These are phyloP conservation scores for Novumbra hubbsi DNA, from an alignment of 2,797 vertebrate genomes.

Conservation along the genomic window DNA sequence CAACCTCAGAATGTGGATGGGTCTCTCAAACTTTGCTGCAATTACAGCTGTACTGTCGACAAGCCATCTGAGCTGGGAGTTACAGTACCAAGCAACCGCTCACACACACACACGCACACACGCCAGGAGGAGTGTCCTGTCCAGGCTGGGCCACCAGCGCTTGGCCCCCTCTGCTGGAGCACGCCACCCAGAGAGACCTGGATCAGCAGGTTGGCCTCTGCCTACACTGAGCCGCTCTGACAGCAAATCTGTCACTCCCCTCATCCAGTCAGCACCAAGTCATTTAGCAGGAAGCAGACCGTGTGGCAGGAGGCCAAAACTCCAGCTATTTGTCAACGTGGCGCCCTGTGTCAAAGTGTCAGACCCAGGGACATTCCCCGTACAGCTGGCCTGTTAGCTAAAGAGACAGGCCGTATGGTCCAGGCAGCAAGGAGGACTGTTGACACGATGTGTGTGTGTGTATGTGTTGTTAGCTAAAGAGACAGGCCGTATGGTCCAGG, in stretches of 20 bases:
- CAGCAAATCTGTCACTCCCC: slow-evolving; percentile 77
- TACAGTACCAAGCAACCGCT: background rate
- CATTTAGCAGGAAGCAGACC: slow-evolving; percentile 76
- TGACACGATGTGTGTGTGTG: background rate
- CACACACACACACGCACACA: slow-evolving; percentile 14
- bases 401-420: slow-evolving; percentile 81
- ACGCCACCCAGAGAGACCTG: slow-evolving; percentile 78
- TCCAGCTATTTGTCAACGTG: slow-evolving; percentile 84
- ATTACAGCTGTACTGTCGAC: slow-evolving; percentile 16
- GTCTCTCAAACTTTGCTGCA: slow-evolving; percentile 8
- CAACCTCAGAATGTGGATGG: slow-evolving; percentile 1
- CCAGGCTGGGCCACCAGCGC: background rate
- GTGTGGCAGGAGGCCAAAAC: slow-evolving; percentile 82
- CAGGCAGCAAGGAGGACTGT: background rate
- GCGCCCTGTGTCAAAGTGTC: slow-evolving; percentile 81
- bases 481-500: slow-evolving; percentile 78
- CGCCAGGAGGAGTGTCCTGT: slow-evolving; percentile 4
- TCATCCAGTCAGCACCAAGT: slow-evolving; percentile 70
- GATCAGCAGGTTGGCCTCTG: slow-evolving; percentile 60
- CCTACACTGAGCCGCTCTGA: slow-evolving; percentile 56
- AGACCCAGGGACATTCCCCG: slow-evolving; percentile 76
- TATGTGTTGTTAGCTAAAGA: slow-evolving; percentile 69
- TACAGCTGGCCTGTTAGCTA: slow-evolving; percentile 80
- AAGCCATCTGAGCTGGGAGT: slow-evolving; percentile 17
- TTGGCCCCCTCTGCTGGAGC: slow-evolving; percentile 56